Evolutionary conservation across 2,797 vertebrate species (phyloP), one percentile per base, ranked within the genome.

Genomic region (Microctenopoma steveboyesi): DNA sequence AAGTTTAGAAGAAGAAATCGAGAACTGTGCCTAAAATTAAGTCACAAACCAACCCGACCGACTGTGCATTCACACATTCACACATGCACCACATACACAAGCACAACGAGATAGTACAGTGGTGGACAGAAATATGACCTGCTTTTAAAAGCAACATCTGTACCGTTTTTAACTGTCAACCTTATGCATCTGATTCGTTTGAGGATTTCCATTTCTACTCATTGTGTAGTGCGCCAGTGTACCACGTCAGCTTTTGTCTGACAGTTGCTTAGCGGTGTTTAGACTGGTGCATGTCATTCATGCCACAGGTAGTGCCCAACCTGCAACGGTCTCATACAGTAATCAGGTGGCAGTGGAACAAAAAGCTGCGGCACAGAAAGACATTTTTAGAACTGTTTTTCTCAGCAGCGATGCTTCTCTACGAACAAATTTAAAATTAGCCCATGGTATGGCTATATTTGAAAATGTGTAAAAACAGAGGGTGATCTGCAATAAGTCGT

Each of bases 1-100:
- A 96, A 96, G 95, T 94, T 92, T 88, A 92, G 90, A 92, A 87
- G 93, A 92, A 90, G 88, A 95, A 95, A 94, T 94, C 79, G 90
- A 94, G 92, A 95, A 94, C 91, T 84, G 86, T 83, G 74, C 78
- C 91, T 91, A 93, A 92, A 93, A 89, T 92, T 84, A 91, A 87
- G 84, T 71, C 81, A 80, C 81, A 89, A 25, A 65, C 61, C 35
- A 74, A 52, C 62, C 27, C 10, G 6, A 16, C 75, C n/a, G 30
- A 37, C 55, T 47, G 18, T 13, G 77, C 76, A 64, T 70, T 76
- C 71, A 71, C 63, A 46, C 33, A 51, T 56, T 69, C 49, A 47
- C 60, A 51, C 48, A 35, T 40, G 45, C 50, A 58, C 27, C 42
- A 40, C 57, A 49, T 42, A 35, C 47, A 48, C 52, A 51, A 33